These are phyloP conservation scores for Camelus bactrianus DNA, from an alignment of 2,113 vertebrate species.

Conservation along the genomic window DNA sequence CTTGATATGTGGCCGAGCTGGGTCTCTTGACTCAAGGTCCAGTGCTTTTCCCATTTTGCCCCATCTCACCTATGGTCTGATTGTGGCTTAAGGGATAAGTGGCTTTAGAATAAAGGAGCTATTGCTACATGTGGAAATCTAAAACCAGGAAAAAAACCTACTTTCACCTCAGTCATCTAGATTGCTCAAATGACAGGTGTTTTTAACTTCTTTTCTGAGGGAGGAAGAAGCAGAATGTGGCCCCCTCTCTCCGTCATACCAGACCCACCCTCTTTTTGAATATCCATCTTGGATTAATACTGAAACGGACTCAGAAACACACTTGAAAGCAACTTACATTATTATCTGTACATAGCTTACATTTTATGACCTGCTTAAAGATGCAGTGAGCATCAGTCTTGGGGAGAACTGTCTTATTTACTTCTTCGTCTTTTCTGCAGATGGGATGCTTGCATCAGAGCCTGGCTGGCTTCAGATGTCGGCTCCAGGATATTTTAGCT, in stretches of 20 bases:
- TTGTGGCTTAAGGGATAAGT: not conserved
- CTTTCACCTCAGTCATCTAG: not conserved
- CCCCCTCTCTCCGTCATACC: not conserved
- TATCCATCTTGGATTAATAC: conserved; percentile 78
- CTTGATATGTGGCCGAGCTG: not conserved
- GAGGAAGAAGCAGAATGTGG: not conserved
- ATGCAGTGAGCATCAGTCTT: conserved; percentile 86
- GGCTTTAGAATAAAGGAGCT: conserved; percentile 7
- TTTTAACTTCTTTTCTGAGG: not conserved
- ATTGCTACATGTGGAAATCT: not conserved
- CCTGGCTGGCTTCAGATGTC: conserved; percentile 87
- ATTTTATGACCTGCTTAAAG: conserved; percentile 88
- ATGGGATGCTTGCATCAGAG: conserved; percentile 84
- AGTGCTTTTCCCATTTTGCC: not conserved
- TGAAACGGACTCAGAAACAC: conserved; percentile 81
- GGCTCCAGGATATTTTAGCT: conserved; percentile 89
- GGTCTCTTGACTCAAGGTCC: not conserved
- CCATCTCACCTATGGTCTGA: not conserved
- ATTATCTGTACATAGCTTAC: conserved; percentile 84
- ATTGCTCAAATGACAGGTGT: conserved; percentile 14
- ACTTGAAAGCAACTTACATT: conserved; percentile 87
- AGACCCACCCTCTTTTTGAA: conserved; percentile 61
- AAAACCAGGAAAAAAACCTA: not conserved
- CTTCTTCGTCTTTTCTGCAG: conserved; percentile 84
- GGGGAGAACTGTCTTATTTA: conserved; percentile 84